Conservation (phyloP, 2,797 vertebrate species). For the Microtus californicus region DNA sequence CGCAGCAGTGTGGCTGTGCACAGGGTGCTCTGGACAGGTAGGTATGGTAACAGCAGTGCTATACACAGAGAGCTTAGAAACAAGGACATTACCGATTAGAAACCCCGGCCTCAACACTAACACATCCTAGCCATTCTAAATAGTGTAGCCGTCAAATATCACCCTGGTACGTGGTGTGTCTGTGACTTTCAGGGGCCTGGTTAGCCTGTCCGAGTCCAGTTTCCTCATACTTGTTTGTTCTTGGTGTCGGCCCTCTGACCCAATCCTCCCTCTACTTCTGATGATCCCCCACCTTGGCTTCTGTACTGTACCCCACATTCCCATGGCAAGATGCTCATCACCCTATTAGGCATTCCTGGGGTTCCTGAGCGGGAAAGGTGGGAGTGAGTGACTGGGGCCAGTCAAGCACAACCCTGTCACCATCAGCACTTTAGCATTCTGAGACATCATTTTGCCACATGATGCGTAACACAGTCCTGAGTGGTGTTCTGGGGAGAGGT, state of each 20-base stretch:
- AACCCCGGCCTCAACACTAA: neutral
- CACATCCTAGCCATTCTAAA: neutral
- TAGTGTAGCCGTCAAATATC: neutral
- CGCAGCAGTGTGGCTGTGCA: neutral
- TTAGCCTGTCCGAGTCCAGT: neutral
- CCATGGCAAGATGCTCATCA: neutral
- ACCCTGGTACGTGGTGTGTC: fast-evolving
- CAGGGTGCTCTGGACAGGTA: neutral
- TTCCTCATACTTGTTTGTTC: neutral
- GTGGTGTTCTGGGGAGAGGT: conserved; percentile 7
- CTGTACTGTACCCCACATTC: neutral
- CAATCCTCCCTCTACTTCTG: neutral
- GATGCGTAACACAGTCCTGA: conserved; percentile 38
- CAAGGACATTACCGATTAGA: neutral
- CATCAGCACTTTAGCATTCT: conserved; percentile 71
- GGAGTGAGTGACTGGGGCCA: conserved; percentile 46
- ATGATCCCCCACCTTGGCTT: neutral
- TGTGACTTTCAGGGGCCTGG: neutral
- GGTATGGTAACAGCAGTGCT: neutral
- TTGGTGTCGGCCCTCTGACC: neutral
- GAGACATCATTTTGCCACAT: conserved; percentile 59
- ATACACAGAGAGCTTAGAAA: neutral
- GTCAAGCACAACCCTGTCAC: conserved; percentile 64
- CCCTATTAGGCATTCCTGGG: neutral
- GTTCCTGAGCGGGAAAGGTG: neutral